Evolutionary conservation across 2,888 invertebrate genomes (phyloP), one percentile per base, ranked within the genome.

Genomic region (Syritta pipiens): DNA sequence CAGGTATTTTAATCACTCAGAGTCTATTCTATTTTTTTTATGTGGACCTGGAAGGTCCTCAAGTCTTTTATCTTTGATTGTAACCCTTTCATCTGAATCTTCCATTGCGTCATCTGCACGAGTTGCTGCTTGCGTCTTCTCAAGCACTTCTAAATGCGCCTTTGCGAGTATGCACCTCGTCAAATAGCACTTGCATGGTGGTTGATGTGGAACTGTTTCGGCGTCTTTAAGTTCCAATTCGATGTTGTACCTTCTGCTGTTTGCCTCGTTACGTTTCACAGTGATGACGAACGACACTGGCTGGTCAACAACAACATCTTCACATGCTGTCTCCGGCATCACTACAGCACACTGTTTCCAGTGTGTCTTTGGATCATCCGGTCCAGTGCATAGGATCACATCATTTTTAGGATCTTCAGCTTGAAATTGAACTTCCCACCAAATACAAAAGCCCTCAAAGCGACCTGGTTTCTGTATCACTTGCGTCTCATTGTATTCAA

Each of bases 261-360:
- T 85, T 42, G 83, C 83, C 4, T 51, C 12, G 59, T 84, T 84
- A 7, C 88, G 84, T 68, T 86, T 91, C 86, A 96, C 90, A 26
- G 89, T 87, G 44, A 96, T 87, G 84, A 93, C 90, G 87, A 93
- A 94, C 12, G 93, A 93, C 40, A 95, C 90, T 0, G 95, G 94
- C 81, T 93, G 92, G 0, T 91, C 90, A 37, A 82, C 82, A 3
- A 86, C 87, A 1, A 87, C 83, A 12, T 82, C 83, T 87, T 87
- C 85, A 88, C 93, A 49, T 92, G 91, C 68, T 62, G 91, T 90
- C 14, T 91, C 87, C 0, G 96, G 96, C 42, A 97, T 88, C 1
- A 96, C 91, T 81, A 97, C 92, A 0, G 97, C 91, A 0, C 97
- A 97, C 88, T 98, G 98, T 86, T 97, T 96, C 98, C 98, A 98